phyloP scores from a whole-genome alignment of 2,797 vertebrate genomes.

The Anniella stebbinsi region DNA sequence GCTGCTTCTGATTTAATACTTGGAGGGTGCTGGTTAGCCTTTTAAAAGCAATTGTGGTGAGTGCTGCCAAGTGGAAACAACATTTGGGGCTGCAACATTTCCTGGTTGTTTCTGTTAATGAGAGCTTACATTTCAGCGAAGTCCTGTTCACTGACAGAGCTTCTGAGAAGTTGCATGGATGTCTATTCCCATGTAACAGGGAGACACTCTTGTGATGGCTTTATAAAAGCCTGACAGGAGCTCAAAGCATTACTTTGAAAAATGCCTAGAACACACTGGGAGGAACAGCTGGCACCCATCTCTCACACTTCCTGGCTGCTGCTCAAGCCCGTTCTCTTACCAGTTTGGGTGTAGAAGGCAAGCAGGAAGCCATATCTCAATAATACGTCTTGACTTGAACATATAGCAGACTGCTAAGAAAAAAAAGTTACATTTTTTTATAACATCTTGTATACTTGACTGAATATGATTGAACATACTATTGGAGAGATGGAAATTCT shows the following conservation, averaged over 20 bases:
- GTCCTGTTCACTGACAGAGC: background rate
- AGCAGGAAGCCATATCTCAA: background rate
- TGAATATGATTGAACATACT: background rate
- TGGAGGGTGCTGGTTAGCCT: background rate
- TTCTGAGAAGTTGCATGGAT: background rate
- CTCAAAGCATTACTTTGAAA: background rate
- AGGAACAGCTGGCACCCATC: background rate
- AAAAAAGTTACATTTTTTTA: background rate
- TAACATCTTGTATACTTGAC: background rate
- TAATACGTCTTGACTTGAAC: background rate
- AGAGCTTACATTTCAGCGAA: background rate
- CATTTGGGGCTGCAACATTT: background rate
- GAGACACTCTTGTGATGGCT: background rate
- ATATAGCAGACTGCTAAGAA: background rate
- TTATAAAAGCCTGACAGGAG: background rate
- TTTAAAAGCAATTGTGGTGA: background rate
- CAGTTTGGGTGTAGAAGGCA: background rate
- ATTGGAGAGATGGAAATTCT: background rate
- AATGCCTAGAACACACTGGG: background rate
- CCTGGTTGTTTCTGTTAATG: no score
- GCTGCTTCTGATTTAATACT: conserved; percentile 1
- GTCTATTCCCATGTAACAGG: background rate
- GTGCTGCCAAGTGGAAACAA: background rate
- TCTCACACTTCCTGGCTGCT: background rate
- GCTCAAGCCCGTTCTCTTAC: no score